Evolutionary conservation across 2,797 vertebrate genomes (phyloP), one percentile per base, ranked within the genome.

Genomic region (Melopsittacus undulatus): DNA sequence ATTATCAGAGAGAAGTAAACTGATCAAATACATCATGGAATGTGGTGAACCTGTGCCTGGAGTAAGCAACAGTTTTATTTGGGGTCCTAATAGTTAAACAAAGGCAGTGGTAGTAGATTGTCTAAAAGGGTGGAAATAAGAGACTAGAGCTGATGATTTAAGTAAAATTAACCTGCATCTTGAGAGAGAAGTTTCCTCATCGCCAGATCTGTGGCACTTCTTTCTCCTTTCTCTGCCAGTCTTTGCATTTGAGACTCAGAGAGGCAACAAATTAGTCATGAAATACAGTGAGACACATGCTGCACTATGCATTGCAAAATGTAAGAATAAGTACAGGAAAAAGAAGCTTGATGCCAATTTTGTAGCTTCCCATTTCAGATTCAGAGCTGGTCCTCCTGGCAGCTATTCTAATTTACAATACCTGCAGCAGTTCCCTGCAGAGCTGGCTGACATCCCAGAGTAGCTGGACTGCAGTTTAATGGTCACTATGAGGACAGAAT

Each of bases 21-120:
- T 98, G 93, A 98, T 99, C 87, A 97, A 97, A 92, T 98, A 99
- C 85, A 36, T 98, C 45, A 95, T 98, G 97, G 98, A 99, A 90
- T 98, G 97, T 61, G 99, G 98, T 63, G 98, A 98, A 74, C 97
- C 97, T 63, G 97, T 99, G 92, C 98, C 99, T 6, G 97, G 98
- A 76, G 99, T 99, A 95, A 97, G 96, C 7, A 7, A 57, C 6
- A 3, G 11, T 82, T 94, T 96, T 87, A 42, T 83, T 74, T 90
- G 74, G 67, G 29, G 24, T 63, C 42, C 40, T 90, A 36, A 56
- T 63, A 15, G 26, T 82, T 94, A 64, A 83, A 77, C 27, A 82
- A 69, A 91, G 36, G 14, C 32, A 52, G 23, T 27, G 21, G 14
- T 34, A 67, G 21, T 51, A 34, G 40, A 27, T 73, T 62, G 49